Percentiles rank a stretch among this genome's conserved stretches.
These are phyloP conservation scores for Limnephilus lunatus DNA, from an alignment of 2,888 invertebrate species.

Conservation along the genomic window DNA sequence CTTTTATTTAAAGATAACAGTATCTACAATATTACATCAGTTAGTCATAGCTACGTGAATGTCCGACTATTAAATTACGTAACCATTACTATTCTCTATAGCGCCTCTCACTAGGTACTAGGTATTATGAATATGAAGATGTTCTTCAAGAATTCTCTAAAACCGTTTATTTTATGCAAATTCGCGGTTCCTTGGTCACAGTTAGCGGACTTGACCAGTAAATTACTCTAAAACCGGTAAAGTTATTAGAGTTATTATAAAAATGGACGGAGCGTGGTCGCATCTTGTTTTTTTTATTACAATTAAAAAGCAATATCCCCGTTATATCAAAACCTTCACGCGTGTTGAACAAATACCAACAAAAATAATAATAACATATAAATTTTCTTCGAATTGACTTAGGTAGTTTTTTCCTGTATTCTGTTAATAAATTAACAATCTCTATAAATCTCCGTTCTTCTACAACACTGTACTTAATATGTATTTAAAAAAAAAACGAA, in stretches of 20 bases:
- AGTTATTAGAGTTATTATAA: constrained; percentile 21
- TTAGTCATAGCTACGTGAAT: background rate
- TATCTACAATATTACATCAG: background rate
- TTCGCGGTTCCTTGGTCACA: background rate
- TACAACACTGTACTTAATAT: no score
- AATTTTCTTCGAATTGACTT: no score
- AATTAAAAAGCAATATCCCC: background rate
- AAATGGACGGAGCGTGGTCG: constrained; percentile 13
- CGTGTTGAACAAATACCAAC: background rate
- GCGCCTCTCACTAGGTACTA: background rate
- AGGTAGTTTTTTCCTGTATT: no score
- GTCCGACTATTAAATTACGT: background rate
- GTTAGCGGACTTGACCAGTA: constrained; percentile 22
- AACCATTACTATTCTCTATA: background rate
- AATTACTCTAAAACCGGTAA: constrained; percentile 15
- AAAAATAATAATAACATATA: no score
- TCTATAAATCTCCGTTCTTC: no score
- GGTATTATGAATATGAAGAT: background rate
- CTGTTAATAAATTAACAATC: no score
- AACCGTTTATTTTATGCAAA: constrained; percentile 36
- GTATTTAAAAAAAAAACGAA: no score
- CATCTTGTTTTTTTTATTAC: background rate
- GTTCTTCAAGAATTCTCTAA: background rate
- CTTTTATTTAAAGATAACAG: background rate
- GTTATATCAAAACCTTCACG: background rate